Base-by-base conservation (phyloP, 2,888 invertebrate genomes). In the Pegoplata infirma region DNA sequence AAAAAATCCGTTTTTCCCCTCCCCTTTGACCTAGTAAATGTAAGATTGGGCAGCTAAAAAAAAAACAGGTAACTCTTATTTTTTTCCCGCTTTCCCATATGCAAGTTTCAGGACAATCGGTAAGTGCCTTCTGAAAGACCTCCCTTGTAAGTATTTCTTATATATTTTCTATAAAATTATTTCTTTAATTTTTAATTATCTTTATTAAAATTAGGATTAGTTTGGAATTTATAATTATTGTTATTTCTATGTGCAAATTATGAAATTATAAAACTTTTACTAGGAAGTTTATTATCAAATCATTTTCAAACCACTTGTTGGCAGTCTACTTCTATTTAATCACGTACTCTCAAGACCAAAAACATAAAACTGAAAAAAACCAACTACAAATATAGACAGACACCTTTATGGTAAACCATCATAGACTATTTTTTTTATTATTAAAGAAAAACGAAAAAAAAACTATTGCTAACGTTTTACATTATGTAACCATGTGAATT, bases 401-500 rank as follows among this genome's bases (percentile, higher is more conserved):
- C 66, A 58, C 25, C 55, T 68, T 76, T 58, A 51, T 53, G 23
- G 55, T 47, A 66, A 49, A 51, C 8, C 36, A n/a, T n/a, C 28
- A 23, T 25, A 69, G 63, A 63, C 28, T 56, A 55, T 69, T 63
- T 55, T 53, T 28, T 53, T 28, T 49, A n/a, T 6, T 49, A 19
- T 21, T n/a, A 53, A 10, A 51, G 51, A 51, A 51, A 47, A 4
- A 49, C 49, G 32, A 63, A 46, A 55, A 51, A 51, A 21, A 21
- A 14, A 51, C 53, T 16, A 8, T 71, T 63, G 61, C 25, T 28
- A 77, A 67, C 49, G 61, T 17, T 23, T 49, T 56, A 55, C 61
- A 61, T 79, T 79, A 79, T 75, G 71, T 79, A 79, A 76, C 55
- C 28, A 61, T 61, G 5, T 16, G 10, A 51, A 78, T 73, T 73